A percentile compares a stretch with the other conserved stretches of the same genome.
Conservation (phyloP, 2,797 vertebrate species). For the Phrynocephalus guinanensis region DNA sequence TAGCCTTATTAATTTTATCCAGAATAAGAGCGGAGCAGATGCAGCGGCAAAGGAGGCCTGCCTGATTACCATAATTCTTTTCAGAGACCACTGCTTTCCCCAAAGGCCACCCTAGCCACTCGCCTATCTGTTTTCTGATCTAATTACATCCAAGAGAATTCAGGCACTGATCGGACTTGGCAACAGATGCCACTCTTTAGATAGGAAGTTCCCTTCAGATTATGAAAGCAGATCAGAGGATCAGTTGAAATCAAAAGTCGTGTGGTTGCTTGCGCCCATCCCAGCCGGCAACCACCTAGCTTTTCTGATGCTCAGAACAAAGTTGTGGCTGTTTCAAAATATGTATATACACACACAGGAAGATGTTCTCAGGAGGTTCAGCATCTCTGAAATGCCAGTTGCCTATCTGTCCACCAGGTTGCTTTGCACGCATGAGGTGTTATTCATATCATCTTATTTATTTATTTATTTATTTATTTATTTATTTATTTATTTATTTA, state of each 20-base stretch:
- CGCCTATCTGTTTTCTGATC: conserved; percentile 74
- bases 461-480: too few relatives aligned
- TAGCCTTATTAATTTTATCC: conserved; percentile 79
- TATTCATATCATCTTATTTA: too few relatives aligned
- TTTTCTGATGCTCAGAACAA: background rate
- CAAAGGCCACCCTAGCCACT: conserved; percentile 67
- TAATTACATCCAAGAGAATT: conserved; percentile 69
- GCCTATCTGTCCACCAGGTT: too few relatives aligned
- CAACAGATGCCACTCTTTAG: conserved; percentile 74
- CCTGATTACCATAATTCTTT: conserved; percentile 77
- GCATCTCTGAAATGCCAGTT: too few relatives aligned
- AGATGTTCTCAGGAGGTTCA: background rate
- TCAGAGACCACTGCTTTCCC: conserved; percentile 74
- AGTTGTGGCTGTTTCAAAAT: conserved; percentile 26
- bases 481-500: too few relatives aligned
- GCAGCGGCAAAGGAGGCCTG: conserved; percentile 75
- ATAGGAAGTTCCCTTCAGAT: conserved; percentile 73
- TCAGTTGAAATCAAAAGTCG: conserved; percentile 63
- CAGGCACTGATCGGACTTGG: conserved; percentile 58
- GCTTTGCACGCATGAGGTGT: background rate
- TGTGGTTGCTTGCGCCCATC: background rate
- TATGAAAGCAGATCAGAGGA: conserved; percentile 63
- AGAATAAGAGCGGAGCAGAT: conserved; percentile 80
- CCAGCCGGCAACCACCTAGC: background rate
- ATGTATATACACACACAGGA: conserved; percentile 35